Evolutionary conservation across 2,888 invertebrate genomes (phyloP), one percentile per base, ranked within the genome.

Genomic region (Tuta absoluta): DNA sequence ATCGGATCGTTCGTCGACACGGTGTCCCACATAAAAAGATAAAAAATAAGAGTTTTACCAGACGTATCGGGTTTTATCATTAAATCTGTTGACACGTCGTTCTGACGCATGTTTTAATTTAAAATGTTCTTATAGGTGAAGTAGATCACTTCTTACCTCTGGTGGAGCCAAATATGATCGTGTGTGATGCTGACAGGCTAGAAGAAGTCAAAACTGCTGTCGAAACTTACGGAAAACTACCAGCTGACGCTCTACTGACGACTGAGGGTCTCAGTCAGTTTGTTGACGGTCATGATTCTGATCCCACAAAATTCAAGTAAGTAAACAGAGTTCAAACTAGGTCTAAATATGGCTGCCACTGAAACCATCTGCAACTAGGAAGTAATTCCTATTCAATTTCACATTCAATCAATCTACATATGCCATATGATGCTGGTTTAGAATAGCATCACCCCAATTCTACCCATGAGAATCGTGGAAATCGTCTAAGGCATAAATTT

Each of bases 121-220:
- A 1, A 11, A 2, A 23, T 23, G 21, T 49, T 53, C 2, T 23
- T 56, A 4, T 69, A 85, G 85, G 73, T 68, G 85, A 86, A 67
- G 41, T 84, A 21, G 69, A 62, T 0, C 70, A 81, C 56, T 83
- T 79, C 63, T 37, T 82, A 14, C 65, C 73, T 11, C 69, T 83
- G 17, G 71, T 78, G 12, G 69, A 75, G 51, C 85, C 85, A 0
- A 63, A 66, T 11, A 66, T 75, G 24, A 68, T 86, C 10, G 82
- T 84, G 65, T 80, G 80, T 45, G 85, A 85, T 37, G 64, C 65
- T 2, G 77, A 79, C 24, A 75, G 72, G 2, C 63, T 70, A 2
- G 66, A 68, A 0, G 59, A 62, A 11, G 64, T 82, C 4, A 66
- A 41, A 1, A 64, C 65, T 3, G 69, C 76, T 0, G 60, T 70